Evolutionary conservation across 2,797 vertebrate species (phyloP).

Genomic region (Lithobates pipiens): DNA sequence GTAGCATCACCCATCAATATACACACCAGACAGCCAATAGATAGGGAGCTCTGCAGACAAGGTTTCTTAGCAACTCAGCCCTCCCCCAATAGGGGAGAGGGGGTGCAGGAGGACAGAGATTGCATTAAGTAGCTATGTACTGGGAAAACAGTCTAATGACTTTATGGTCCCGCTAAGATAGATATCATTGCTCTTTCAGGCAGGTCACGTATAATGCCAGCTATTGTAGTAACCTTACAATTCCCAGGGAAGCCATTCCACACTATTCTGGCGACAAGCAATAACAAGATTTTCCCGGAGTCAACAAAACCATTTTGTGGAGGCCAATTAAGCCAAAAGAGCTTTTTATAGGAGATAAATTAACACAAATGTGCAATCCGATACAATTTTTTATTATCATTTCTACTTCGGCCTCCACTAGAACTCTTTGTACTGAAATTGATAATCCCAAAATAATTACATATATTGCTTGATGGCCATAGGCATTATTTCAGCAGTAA

Average conservation of each 20-base stretch:
- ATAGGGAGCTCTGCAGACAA: background rate
- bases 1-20: background rate
- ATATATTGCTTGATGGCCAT: too few relatives aligned
- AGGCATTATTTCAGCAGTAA: too few relatives aligned
- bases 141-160: background rate
- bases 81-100: background rate
- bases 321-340: background rate
- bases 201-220: background rate
- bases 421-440: too few relatives aligned
- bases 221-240: background rate
- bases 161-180: background rate
- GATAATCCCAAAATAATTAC: too few relatives aligned
- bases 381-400: too few relatives aligned
- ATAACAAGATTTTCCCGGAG: background rate
- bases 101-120: background rate
- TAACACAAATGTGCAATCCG: too few relatives aligned
- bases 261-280: background rate
- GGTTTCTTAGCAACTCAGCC: background rate
- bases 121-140: background rate
- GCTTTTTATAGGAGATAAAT: background rate
- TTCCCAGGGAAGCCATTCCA: background rate
- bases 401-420: too few relatives aligned
- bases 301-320: background rate
- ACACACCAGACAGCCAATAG: background rate
- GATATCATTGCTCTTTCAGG: conserved; percentile 19